Percentiles rank a stretch among this genome's conserved stretches.
These are phyloP conservation scores for Zaprionus taronus DNA, from an alignment of 1,140 invertebrate species.

Conservation along the genomic window DNA sequence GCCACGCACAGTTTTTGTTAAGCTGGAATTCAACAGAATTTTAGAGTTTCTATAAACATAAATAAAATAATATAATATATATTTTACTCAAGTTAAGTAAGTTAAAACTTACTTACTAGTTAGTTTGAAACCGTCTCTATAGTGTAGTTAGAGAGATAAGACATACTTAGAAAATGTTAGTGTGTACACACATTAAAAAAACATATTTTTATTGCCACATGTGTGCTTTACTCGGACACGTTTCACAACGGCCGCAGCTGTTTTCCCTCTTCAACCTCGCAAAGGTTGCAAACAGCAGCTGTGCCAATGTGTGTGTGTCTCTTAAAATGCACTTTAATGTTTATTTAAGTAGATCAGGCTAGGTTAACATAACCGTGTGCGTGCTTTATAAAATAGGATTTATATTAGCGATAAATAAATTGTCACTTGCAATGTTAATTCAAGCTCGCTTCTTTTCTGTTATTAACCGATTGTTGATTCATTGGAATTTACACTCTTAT, in stretches of 20 bases:
- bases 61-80: neutral
- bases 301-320: neutral
- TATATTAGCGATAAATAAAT: neutral
- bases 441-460: too few relatives aligned
- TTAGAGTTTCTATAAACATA: neutral
- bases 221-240: neutral
- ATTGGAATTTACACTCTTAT: too few relatives aligned
- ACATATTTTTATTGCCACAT: constrained; percentile 11
- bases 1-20: neutral
- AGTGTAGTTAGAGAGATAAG: neutral
- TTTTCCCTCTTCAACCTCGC: neutral
- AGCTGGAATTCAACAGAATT: neutral
- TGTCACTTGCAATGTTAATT: too few relatives aligned
- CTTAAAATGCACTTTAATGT: neutral
- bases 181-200: constrained; percentile 2
- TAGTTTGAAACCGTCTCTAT: neutral
- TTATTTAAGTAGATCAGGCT: neutral
- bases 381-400: neutral
- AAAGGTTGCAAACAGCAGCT: neutral
- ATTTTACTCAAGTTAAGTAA: neutral
- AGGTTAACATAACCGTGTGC: neutral
- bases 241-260: constrained; percentile 3
- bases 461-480: too few relatives aligned
- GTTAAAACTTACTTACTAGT: neutral
- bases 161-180: constrained; percentile 5